phyloP scores from a whole-genome alignment of 2,797 vertebrate genomes.

The Tauraco hartlaubi region DNA sequence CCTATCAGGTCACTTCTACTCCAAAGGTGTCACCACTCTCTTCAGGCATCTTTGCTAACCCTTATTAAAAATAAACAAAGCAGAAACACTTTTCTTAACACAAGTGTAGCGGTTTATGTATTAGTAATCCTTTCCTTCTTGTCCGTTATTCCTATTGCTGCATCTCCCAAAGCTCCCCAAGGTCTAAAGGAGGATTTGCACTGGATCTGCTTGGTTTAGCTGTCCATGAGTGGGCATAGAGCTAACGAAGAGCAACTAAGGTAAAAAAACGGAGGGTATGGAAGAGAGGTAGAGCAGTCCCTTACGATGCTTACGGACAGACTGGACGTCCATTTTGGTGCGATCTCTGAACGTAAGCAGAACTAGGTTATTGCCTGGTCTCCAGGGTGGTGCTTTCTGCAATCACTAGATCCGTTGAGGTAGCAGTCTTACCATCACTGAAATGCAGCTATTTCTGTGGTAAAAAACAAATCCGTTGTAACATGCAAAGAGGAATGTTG shows the following conservation, averaged over 20 bases:
- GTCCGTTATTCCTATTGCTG: conserved; percentile 14
- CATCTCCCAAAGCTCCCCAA: not conserved
- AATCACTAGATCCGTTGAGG: not conserved
- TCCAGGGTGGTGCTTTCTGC: not conserved
- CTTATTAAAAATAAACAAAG: not conserved
- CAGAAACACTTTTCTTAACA: not conserved
- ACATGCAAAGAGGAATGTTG: not conserved
- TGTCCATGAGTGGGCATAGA: conserved; percentile 20
- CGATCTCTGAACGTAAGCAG: not conserved
- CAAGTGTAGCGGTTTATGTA: not conserved
- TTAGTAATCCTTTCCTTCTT: conserved; percentile 3
- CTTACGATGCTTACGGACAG: not conserved
- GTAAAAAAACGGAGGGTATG: not conserved
- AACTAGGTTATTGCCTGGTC: not conserved
- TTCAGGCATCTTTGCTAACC: not conserved
- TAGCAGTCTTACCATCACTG: not conserved
- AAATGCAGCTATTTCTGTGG: not conserved
- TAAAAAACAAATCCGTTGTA: not conserved
- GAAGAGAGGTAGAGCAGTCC: not conserved
- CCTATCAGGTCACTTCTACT: not conserved
- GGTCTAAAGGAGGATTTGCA: conserved; percentile 33
- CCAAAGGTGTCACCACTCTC: not conserved
- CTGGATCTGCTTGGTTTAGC: conserved; percentile 14
- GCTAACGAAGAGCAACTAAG: conserved; percentile 4
- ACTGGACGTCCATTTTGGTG: not conserved